Evolutionary conservation across 2,888 invertebrate species (phyloP).

Genomic region (Idaea straminata): DNA sequence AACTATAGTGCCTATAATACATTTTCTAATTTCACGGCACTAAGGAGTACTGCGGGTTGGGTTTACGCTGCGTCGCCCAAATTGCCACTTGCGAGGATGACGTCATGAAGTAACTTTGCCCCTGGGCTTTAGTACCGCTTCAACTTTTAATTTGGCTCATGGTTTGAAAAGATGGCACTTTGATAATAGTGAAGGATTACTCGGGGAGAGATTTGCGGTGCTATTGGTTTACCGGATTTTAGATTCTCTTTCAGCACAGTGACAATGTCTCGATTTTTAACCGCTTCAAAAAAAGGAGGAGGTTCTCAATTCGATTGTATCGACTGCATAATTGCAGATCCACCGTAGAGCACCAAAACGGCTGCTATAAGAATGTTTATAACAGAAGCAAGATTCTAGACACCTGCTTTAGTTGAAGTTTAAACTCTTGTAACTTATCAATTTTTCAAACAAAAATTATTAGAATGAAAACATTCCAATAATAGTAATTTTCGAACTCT

Average conservation of each 20-base stretch:
- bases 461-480: too few relatives aligned
- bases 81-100: conserved; percentile 42
- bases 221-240: not conserved
- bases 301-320: too few relatives aligned
- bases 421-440: too few relatives aligned
- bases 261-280: too few relatives aligned
- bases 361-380: too few relatives aligned
- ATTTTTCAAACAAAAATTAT: too few relatives aligned
- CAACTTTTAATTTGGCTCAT: conserved; percentile 30
- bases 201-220: not conserved
- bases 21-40: conserved; percentile 37
- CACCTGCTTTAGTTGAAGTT: too few relatives aligned
- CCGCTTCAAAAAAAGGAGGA: too few relatives aligned
- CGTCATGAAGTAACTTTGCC: conserved; percentile 25
- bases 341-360: too few relatives aligned
- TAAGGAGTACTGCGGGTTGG: conserved; percentile 30
- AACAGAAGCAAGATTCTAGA: too few relatives aligned
- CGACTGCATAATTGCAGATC: too few relatives aligned
- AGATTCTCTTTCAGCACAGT: not conserved
- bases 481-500: too few relatives aligned
- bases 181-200: not conserved
- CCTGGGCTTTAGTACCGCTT: conserved; percentile 19
- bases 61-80: conserved; percentile 35
- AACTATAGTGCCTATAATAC: conserved; percentile 19
- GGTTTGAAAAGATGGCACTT: conserved; percentile 12